These are phyloP conservation scores for Gymnogyps californianus DNA, from an alignment of 2,113 vertebrate species.

Conservation along the genomic window DNA sequence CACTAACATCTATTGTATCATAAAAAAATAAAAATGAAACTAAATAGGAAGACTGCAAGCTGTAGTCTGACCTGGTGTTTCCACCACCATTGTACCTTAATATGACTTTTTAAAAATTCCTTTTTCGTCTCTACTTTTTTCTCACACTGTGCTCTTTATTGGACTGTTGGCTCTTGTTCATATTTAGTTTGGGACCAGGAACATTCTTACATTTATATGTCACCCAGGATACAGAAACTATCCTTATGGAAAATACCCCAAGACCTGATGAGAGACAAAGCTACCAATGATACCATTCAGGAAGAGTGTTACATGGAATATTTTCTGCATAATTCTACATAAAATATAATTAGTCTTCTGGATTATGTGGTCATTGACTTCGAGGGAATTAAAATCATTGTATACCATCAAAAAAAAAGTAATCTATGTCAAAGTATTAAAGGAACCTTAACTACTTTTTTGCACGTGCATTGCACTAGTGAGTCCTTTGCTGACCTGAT, in stretches of 20 bases:
- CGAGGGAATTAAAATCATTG: background rate
- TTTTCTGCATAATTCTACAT: background rate
- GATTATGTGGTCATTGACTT: background rate
- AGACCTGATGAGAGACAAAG: background rate
- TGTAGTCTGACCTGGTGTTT: background rate
- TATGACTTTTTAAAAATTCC: background rate
- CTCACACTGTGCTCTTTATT: background rate
- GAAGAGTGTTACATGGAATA: background rate
- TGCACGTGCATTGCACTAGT: fast-evolving
- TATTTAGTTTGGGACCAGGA: background rate
- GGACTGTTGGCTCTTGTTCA: background rate
- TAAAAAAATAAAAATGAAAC: background rate
- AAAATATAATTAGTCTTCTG: background rate
- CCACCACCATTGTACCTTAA: background rate
- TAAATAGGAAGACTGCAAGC: background rate
- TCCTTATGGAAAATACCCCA: background rate
- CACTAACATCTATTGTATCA: background rate
- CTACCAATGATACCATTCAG: background rate
- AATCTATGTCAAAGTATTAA: background rate
- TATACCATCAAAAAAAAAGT: background rate
- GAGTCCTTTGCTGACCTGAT: background rate
- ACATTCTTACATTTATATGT: background rate
- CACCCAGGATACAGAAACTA: background rate
- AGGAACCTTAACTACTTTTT: background rate
- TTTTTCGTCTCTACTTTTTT: background rate